Evolutionary conservation across 1,140 invertebrate genomes (phyloP), one percentile per base, ranked within the genome.

Genomic region (Leptinotarsa lineolata): DNA sequence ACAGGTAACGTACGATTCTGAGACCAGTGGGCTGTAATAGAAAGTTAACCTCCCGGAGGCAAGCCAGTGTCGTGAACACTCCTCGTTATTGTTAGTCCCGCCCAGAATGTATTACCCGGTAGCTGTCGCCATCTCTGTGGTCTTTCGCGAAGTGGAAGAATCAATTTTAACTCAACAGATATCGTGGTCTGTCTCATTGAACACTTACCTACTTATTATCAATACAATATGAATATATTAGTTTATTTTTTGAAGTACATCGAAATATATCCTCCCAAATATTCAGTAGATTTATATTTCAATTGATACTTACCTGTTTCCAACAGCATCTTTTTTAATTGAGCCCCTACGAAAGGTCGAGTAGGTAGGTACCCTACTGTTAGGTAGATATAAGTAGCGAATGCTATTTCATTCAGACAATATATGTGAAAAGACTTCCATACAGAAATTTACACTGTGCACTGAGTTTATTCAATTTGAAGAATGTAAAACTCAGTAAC

Each of bases 61-160:
- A 39, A 66, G 64, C 44, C 64, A 18, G 6, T n/a, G n/a, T 39
- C n/a, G 13, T n/a, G 64, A 18, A 66, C 64, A 66, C 64, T 39
- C 64, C 64, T 66, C 24, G n/a, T 16, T 16, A 16, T 54, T 54
- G 2, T 39, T 11, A 16, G 64, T 44, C n/a, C 22, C 64, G 64
- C 64, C 64, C 39, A 15, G 13, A 22, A 15, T 66, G 12, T 66
- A 39, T 24, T 66, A 66, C 64, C 39, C 64, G 64, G 64, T 66
- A 66, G 64, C 64, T 66, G 39, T 66, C 64, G 64, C 64, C 64
- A 66, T 66, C 64, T 66, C 22, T 39, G 44, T 18, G 15, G n/a
- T 39, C 15, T n/a, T 44, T 39, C 22, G 15, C 30, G 64, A 66
- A 66, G 20, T 24, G 22, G n/a, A 2, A 16, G 22, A 16, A 24